A percentile compares a stretch with the other conserved stretches of the same genome.
Evolutionary conservation across 2,888 invertebrate species (phyloP).

Genomic region (Blomia tropicalis): DNA sequence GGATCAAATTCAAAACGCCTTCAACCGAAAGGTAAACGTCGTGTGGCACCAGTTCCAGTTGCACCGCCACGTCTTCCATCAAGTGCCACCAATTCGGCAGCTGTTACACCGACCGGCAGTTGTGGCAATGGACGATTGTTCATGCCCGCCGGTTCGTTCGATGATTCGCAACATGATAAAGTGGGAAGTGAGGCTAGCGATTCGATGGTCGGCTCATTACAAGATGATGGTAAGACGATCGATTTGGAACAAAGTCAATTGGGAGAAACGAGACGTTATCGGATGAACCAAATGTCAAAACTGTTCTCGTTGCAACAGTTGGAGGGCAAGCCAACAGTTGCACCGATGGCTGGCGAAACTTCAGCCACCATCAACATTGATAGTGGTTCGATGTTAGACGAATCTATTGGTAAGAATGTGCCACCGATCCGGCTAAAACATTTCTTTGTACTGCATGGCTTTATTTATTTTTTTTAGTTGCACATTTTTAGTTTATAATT

Average conservation of each 20-base stretch:
- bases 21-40: neutral
- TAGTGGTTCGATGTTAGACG: neutral
- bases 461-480: neutral
- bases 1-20: neutral
- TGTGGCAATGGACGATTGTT: neutral
- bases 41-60: slow-evolving; percentile 58
- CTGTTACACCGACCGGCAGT: slow-evolving; percentile 21
- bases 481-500: neutral
- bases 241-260: slow-evolving; percentile 3
- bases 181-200: neutral
- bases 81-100: slow-evolving; percentile 39
- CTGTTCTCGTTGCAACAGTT: neutral
- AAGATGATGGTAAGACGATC: neutral
- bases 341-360: neutral
- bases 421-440: neutral
- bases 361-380: neutral
- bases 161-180: slow-evolving; percentile 26
- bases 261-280: neutral
- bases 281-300: neutral
- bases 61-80: slow-evolving; percentile 66
- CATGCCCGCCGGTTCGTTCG: slow-evolving; percentile 1
- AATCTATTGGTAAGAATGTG: neutral
- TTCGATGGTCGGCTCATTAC: neutral
- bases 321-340: neutral
- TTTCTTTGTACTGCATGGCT: neutral